Percentiles rank a stretch among this genome's conserved stretches.
phyloP scores from a whole-genome alignment of 92 coral and sea anemone genomes.

The Virgularia gustaviana region DNA sequence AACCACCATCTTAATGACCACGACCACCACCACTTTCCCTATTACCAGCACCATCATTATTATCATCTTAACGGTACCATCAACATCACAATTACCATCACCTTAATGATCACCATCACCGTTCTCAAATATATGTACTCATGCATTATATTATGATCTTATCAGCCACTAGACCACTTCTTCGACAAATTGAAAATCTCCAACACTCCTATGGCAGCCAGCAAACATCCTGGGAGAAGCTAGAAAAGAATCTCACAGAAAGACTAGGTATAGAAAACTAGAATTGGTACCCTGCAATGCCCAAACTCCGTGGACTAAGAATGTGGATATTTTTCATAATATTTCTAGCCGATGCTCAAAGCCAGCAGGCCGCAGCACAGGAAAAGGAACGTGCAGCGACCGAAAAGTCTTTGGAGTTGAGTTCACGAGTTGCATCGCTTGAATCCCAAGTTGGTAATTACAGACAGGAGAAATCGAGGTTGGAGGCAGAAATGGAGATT shows the following conservation, averaged over 20 bases:
- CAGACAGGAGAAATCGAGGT: conserved; percentile 84
- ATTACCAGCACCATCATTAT: too few relatives aligned
- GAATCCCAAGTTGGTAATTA: conserved; percentile 84
- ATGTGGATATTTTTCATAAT: background rate
- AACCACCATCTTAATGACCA: too few relatives aligned
- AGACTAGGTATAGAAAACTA: conserved; percentile 70
- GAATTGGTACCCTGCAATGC: background rate
- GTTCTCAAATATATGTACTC: background rate
- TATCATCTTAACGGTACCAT: background rate
- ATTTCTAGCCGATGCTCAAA: conserved; percentile 74
- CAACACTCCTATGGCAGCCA: conserved; percentile 91
- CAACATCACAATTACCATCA: background rate
- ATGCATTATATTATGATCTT: conserved; percentile 12
- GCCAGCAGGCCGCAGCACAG: conserved; percentile 70
- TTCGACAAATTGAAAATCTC: conserved; percentile 92
- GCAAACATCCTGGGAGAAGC: conserved; percentile 87
- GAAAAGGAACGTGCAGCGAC: conserved; percentile 89
- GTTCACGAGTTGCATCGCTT: conserved; percentile 69
- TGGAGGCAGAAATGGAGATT: conserved; percentile 87
- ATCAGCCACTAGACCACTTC: conserved; percentile 90
- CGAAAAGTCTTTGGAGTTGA: conserved; percentile 67
- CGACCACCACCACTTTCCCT: too few relatives aligned
- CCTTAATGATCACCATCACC: background rate
- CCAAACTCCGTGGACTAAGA: too few relatives aligned
- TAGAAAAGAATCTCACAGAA: conserved; percentile 87